Base-by-base conservation (phyloP, 2,113 vertebrate genomes). In the Meles meles region DNA sequence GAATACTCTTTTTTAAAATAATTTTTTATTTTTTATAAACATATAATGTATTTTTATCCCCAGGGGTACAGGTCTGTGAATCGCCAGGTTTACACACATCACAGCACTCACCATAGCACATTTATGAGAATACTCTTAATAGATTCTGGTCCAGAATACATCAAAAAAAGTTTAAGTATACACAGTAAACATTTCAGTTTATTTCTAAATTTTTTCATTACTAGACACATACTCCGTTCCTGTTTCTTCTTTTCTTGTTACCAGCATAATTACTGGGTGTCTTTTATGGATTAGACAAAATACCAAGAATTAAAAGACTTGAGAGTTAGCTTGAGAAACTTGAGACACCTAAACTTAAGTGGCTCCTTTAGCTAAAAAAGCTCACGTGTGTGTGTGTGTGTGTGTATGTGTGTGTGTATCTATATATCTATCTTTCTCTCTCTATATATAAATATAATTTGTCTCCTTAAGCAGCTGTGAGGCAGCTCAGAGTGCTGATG, bases 341-440 rank as follows among this genome's bases (percentile, higher is more conserved):
- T 92, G 55, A 93, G 59, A 74, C 83, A 85, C 18, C n/a, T 93
- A 80, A 82, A 86, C 76, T 96, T 96, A 96, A 97, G 61, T 80
- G 61, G 42, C 42, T 86, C 9, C 44, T 82, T 91, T 83, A 86
- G 44, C 63, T 67, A 42, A 86, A 82, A 85, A 47, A 80, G 8
- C 27, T 61, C 34, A 80, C 2, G 6, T 15, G 3, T 74, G 4
- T 71, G 20, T 25, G 1, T 61, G 10, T 27, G 8, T 59, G 3
- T 25, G 8, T 71, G 3, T 71, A 9, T 59, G 3, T 23, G 9
- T 59, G 8, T 59, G 8, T 59, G 3, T 27, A 4, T 11, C 1
- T 31, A n/a, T n/a, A n/a, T n/a, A n/a, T 55, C 5, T 55, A 1
- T 55, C 52, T 52, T 1, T 52, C 49, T 52, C 15, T 17, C 52